phyloP scores from a whole-genome alignment of 2,113 vertebrate genomes.

The Miniopterus natalensis region DNA sequence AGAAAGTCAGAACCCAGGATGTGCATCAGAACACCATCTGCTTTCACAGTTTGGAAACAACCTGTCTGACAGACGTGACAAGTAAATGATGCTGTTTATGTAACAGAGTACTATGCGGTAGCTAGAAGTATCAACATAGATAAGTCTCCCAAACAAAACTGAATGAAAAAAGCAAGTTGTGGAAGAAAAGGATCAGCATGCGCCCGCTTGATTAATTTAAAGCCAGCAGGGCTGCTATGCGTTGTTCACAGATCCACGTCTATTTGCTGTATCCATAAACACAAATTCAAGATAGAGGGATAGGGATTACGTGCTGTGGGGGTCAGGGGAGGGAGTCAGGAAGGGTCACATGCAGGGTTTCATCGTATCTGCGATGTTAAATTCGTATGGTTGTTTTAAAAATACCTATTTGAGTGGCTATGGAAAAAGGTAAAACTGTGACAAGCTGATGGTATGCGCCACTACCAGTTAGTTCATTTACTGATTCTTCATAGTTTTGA shows the following conservation, averaged over 20 bases:
- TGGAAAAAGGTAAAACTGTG: background rate
- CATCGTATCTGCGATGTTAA: background rate
- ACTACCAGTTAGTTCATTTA: too few relatives aligned
- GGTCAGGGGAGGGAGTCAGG: too few relatives aligned
- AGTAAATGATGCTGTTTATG: background rate
- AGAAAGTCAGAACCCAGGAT: background rate
- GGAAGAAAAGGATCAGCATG: background rate
- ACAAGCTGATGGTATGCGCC: too few relatives aligned
- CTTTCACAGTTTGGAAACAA: background rate
- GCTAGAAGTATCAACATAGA: background rate
- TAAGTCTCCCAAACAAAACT: background rate
- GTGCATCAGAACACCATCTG: fast-evolving
- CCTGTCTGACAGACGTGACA: background rate
- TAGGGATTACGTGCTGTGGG: background rate
- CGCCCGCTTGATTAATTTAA: too few relatives aligned
- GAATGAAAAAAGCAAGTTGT: background rate
- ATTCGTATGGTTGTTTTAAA: background rate
- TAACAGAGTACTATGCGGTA: too few relatives aligned
- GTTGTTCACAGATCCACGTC: fast-evolving
- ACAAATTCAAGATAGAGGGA: background rate
- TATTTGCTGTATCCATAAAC: background rate
- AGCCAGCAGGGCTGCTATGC: background rate
- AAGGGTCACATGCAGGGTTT: background rate
- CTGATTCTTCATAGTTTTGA: background rate
- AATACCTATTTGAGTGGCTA: background rate